A percentile compares a stretch with the other conserved stretches of the same genome.
phyloP scores from a whole-genome alignment of 2,888 invertebrate species.

The Agrochola lychnidis region DNA sequence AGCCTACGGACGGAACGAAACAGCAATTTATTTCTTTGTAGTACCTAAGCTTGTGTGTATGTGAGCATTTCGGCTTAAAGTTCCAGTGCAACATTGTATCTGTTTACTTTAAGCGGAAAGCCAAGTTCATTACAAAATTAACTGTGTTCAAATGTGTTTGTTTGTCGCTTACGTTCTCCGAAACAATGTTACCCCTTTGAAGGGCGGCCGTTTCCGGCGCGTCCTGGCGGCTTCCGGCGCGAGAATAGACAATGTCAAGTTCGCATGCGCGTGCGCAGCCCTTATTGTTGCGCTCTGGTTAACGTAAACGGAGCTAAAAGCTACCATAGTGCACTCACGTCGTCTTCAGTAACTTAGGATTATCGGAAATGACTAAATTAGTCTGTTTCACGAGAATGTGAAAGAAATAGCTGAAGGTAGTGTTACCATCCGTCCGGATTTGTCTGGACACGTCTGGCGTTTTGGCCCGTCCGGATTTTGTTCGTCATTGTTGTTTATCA shows the following conservation, averaged over 20 bases:
- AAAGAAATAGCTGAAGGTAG: background rate
- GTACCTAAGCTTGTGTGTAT: slow-evolving; percentile 8
- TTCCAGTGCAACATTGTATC: slow-evolving; percentile 59
- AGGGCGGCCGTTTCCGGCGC: slow-evolving; percentile 78
- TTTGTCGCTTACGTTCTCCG: slow-evolving; percentile 77
- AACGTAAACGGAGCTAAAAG: slow-evolving; percentile 38
- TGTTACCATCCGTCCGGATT: too few relatives aligned
- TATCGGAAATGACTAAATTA: background rate
- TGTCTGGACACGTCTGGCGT: too few relatives aligned
- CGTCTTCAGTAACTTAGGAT: background rate
- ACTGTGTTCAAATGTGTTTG: slow-evolving; percentile 68
- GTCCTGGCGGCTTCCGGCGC: slow-evolving; percentile 76
- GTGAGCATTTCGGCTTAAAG: slow-evolving; percentile 22
- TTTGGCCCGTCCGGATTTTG: too few relatives aligned
- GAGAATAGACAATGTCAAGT: slow-evolving; percentile 87
- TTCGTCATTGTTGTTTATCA: too few relatives aligned
- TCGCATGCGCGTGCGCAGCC: slow-evolving; percentile 75
- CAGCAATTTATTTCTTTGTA: slow-evolving; percentile 2
- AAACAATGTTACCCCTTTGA: slow-evolving; percentile 85
- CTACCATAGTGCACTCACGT: background rate
- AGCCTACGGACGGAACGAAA: background rate
- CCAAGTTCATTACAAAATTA: slow-evolving; percentile 71
- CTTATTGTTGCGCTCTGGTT: slow-evolving; percentile 48
- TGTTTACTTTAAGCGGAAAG: slow-evolving; percentile 69
- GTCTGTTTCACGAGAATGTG: background rate